Evolutionary conservation across 2,113 vertebrate genomes (phyloP).

Genomic region (Synodontis membranacea): DNA sequence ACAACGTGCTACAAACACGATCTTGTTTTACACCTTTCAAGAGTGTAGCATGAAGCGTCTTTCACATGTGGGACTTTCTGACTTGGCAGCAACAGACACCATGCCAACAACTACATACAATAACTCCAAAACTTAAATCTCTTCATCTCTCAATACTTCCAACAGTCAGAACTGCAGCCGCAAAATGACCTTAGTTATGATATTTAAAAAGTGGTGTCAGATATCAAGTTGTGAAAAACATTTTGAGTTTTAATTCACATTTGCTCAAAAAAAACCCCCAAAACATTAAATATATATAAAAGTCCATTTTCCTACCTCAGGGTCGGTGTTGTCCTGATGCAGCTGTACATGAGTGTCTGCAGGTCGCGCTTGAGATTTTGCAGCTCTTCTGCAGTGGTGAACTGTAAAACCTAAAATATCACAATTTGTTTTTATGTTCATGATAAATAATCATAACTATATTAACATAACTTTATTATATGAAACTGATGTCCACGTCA

Average conservation of each 20-base stretch:
- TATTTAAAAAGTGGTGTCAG: neutral
- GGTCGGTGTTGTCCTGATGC: neutral
- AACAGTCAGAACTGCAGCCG: neutral
- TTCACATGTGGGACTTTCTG: neutral
- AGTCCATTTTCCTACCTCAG: neutral
- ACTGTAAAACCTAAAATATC: neutral
- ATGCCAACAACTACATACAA: neutral
- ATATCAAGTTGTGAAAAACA: too few species aligned
- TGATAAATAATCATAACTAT: too few species aligned
- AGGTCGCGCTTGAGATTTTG: neutral
- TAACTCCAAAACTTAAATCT: neutral
- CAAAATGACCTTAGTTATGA: too few species aligned
- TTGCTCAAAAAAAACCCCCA: neutral
- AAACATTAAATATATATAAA: neutral
- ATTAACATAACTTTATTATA: too few species aligned
- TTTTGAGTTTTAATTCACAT: too few species aligned
- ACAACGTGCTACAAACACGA: too few species aligned
- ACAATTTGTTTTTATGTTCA: too few species aligned
- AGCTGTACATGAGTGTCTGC: neutral
- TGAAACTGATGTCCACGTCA: too few species aligned
- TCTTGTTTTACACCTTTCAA: too few species aligned
- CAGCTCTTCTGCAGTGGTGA: neutral
- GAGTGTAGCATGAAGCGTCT: neutral
- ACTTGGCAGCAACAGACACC: neutral
- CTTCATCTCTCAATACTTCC: neutral